Evolutionary conservation across 30 jellyfish, hydroid and myxozoan genomes (phyloP).

Genomic region (Pelagia noctiluca): DNA sequence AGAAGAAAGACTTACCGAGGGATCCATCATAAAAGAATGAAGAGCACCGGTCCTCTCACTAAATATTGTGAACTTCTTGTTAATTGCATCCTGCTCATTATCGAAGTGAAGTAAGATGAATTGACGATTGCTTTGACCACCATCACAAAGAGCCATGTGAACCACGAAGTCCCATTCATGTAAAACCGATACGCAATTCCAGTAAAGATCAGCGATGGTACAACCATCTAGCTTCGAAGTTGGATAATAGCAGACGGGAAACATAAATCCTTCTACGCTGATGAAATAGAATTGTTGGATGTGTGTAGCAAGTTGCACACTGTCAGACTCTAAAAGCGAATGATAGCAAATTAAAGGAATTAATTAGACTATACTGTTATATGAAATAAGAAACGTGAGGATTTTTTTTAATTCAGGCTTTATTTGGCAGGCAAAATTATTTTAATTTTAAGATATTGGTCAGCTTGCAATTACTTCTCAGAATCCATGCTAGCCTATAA

Average conservation of each 20-base stretch:
- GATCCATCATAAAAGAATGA: background rate
- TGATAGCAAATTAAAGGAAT: too few relatives aligned
- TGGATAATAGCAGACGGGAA: background rate
- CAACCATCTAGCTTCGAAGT: slow-evolving; percentile 2
- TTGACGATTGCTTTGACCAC: background rate
- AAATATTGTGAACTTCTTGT: background rate
- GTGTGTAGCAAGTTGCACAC: background rate
- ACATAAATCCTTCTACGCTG: background rate
- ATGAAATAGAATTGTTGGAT: background rate
- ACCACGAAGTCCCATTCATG: slow-evolving; percentile 15
- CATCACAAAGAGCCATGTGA: slow-evolving; percentile 9
- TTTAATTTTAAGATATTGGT: too few relatives aligned
- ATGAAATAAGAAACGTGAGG: too few relatives aligned
- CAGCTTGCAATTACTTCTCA: too few relatives aligned
- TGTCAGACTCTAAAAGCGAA: background rate
- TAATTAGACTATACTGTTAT: too few relatives aligned
- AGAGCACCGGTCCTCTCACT: background rate
- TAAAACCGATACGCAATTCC: slow-evolving; percentile 11
- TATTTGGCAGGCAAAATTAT: too few relatives aligned
- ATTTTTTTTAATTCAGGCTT: too few relatives aligned
- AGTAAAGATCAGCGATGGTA: background rate
- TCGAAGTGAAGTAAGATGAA: slow-evolving; percentile 5
- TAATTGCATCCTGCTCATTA: background rate
- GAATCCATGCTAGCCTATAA: too few relatives aligned
- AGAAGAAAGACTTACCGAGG: slow-evolving; percentile 2